These are phyloP conservation scores for Cuniculus paca DNA, from an alignment of 2,797 vertebrate species.

Conservation along the genomic window DNA sequence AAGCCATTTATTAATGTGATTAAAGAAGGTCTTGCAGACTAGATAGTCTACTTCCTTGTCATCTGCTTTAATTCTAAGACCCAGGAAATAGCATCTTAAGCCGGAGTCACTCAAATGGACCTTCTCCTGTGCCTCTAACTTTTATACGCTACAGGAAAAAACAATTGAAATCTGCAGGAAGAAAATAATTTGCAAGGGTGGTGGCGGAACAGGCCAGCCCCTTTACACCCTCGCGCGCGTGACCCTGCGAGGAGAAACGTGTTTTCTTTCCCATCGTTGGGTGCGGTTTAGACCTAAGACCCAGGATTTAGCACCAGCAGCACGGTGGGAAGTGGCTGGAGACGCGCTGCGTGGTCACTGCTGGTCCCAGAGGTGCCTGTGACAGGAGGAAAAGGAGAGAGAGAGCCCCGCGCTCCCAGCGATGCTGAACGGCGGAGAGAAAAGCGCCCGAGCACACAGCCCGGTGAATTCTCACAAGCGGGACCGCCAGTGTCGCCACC, in stretches of 20 bases:
- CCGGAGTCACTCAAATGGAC: neutral
- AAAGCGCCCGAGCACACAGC: accelerated
- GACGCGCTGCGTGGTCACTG: accelerated
- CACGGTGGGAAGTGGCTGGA: neutral
- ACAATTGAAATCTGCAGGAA: neutral
- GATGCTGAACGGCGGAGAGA: accelerated
- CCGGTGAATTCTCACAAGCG: neutral
- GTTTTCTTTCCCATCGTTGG: neutral
- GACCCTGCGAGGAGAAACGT: neutral
- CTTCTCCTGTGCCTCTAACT: neutral
- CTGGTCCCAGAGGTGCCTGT: neutral
- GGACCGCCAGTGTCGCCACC: neutral
- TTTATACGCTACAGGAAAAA: neutral
- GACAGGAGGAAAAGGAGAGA: neutral
- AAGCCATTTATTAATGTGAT: constrained; percentile 87
- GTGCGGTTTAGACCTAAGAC: neutral
- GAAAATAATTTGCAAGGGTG: neutral
- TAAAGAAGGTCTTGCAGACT: constrained; percentile 77
- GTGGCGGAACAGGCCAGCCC: accelerated
- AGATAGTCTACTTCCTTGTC: constrained; percentile 63
- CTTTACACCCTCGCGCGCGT: neutral
- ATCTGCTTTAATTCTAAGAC: constrained; percentile 74
- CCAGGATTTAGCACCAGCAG: neutral
- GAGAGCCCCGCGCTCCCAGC: neutral
- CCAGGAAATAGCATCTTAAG: constrained; percentile 23